These are phyloP conservation scores for Orientallactaga sibirica DNA, from an alignment of 2,797 vertebrate species.

Conservation along the genomic window DNA sequence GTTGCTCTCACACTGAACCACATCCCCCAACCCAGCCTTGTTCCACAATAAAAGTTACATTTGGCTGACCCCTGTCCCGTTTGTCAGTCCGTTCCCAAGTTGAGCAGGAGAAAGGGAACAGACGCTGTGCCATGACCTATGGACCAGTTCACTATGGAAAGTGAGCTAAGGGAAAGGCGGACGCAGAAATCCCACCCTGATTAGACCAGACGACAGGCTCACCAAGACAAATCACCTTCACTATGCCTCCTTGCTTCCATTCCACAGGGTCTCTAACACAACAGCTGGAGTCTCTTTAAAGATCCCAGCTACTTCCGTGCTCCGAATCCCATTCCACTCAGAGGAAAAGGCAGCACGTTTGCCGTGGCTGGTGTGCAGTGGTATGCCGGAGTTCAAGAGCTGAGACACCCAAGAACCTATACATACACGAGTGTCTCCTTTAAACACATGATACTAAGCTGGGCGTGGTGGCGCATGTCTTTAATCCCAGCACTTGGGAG, in stretches of 20 bases:
- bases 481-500: no score
- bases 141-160: background rate
- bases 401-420: background rate
- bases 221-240: background rate
- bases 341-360: background rate
- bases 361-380: background rate
- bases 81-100: background rate
- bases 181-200: background rate
- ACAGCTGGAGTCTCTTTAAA: background rate
- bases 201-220: background rate
- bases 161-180: background rate
- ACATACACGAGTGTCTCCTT: background rate
- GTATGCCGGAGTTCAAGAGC: background rate
- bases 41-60: background rate
- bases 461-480: no score
- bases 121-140: background rate
- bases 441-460: background rate
- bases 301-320: background rate
- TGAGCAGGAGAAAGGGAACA: background rate
- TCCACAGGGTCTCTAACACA: background rate
- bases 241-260: background rate
- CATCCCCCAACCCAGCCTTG: background rate
- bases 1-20: background rate
- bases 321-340: slow-evolving; percentile 6
- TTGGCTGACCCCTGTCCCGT: background rate